Evolutionary conservation across 1,140 invertebrate species (phyloP).

Genomic region (Drosophila athabasca): DNA sequence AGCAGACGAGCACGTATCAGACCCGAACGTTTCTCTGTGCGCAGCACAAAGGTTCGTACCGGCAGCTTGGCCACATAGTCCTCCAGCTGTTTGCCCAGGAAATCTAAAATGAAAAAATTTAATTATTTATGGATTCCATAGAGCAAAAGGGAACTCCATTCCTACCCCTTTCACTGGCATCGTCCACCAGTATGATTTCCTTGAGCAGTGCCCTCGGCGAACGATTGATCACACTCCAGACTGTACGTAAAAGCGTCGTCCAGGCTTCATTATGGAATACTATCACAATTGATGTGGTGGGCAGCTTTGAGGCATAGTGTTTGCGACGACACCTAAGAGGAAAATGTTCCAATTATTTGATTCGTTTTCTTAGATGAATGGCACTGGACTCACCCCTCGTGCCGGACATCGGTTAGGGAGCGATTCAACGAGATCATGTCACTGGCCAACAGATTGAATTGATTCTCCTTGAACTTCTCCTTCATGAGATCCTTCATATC

Average conservation of each 20-base stretch:
- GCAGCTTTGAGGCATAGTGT: slow-evolving; percentile 90
- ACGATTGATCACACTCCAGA: slow-evolving; percentile 98
- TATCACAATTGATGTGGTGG: slow-evolving; percentile 96
- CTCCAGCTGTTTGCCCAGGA: slow-evolving; percentile 94
- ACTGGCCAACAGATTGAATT: slow-evolving; percentile 99
- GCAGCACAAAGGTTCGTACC: slow-evolving; percentile 90
- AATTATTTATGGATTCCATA: background rate
- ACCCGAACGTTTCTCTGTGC: slow-evolving; percentile 95
- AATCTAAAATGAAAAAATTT: slow-evolving; percentile 85
- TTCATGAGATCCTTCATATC: slow-evolving; percentile 94
- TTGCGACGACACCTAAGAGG: slow-evolving; percentile 90
- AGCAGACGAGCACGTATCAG: slow-evolving; percentile 95
- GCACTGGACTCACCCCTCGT: slow-evolving; percentile 90
- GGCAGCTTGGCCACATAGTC: slow-evolving; percentile 94
- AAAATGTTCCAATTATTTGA: background rate
- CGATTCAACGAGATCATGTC: slow-evolving; percentile 99
- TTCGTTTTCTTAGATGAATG: too few species aligned
- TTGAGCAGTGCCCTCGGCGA: slow-evolving; percentile 93
- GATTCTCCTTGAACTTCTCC: slow-evolving; percentile 98
- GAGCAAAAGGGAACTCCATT: slow-evolving; percentile 86
- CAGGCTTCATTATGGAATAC: slow-evolving; percentile 99
- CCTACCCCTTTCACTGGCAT: slow-evolving; percentile 93
- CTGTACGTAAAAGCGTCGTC: slow-evolving; percentile 96
- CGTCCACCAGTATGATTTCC: slow-evolving; percentile 98
- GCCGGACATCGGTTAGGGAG: slow-evolving; percentile 96